Evolutionary conservation across 2,113 vertebrate genomes (phyloP), one percentile per base, ranked within the genome.

Genomic region (Heterochromis multidens): DNA sequence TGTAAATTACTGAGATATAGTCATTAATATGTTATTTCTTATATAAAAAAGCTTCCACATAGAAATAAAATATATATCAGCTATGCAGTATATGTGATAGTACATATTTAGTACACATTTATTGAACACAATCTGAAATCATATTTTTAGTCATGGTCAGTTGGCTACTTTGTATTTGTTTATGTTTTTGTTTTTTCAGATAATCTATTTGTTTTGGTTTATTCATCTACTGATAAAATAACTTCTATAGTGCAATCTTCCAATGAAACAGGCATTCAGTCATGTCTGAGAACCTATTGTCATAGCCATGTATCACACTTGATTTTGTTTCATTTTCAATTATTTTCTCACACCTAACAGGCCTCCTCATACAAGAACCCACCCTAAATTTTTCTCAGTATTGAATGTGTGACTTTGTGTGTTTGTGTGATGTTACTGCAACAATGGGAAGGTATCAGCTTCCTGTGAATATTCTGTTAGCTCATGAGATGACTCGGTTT

Each of bases 401-500:
- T 60, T 37, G 54, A 70, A 72, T 62, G 21, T 77, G 67, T 43
- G 40, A 21, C 0, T 49, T 11, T 43, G 49, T 37, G 63, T 33
- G n/a, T 49, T 60, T 56, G 43, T 77, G 13, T 27, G 29, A 31
- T 35, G 37, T 80, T 89, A 27, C 37, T 29, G 61, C 25, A 84
- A 80, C 21, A 84, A 21, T n/a, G 2, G 33, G 6, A 72, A 77
- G n/a, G 54, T 87, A 46, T 89, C 33, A 3, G 13, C 37, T 84
- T 80, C 61, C 82, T 25, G 23, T 12, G 5, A 58, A 58, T 25
- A 58, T 52, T 52, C 67, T 63, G 59, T 89, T 77, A 78, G 35
- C 60, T 91, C 81, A 58, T 87, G 65, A 9, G 37, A 76, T 67
- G 87, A 89, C 87, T 91, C 14, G 0, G 49, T 82, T 79, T 77